These are phyloP conservation scores for Melinaea marsaeus DNA, from an alignment of 2,888 invertebrate species.

Conservation along the genomic window DNA sequence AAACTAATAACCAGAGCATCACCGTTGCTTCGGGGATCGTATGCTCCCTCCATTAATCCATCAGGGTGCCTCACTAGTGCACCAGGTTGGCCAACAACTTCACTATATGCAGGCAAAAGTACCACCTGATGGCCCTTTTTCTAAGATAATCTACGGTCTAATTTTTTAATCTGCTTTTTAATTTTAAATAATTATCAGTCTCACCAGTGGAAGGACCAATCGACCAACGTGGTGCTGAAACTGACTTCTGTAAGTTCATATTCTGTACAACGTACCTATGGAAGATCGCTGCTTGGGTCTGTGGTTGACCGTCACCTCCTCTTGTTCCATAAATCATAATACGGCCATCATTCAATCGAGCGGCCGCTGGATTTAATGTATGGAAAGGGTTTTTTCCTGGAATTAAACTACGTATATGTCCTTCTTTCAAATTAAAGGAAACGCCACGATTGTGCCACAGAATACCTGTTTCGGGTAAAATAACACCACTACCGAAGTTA, in stretches of 20 bases:
- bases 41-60: too few relatives aligned
- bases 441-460: conserved; percentile 66
- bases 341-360: conserved; percentile 61
- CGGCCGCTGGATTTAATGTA: conserved; percentile 65
- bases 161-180: conserved; percentile 56
- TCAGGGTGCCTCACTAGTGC: conserved; percentile 22
- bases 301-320: conserved; percentile 68
- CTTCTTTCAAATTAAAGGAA: conserved; percentile 49
- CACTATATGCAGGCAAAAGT: conserved; percentile 46
- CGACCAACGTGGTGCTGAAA: conserved; percentile 61
- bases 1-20: conserved; percentile 33
- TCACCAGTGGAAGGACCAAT: conserved; percentile 49
- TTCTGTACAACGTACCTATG: conserved; percentile 65
- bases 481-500: conserved; percentile 57
- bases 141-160: conserved; percentile 51
- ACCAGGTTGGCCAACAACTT: conserved; percentile 58
- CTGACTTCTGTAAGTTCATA: conserved; percentile 49
- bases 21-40: too few relatives aligned
- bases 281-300: conserved; percentile 68
- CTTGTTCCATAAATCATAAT: conserved; percentile 62
- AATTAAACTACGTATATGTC: conserved; percentile 32
- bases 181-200: not conserved
- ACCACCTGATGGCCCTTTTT: conserved; percentile 52
- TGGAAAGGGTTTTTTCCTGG: conserved; percentile 68
- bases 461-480: conserved; percentile 65